phyloP scores from a whole-genome alignment of 2,113 vertebrate species.

The Silurus glanis region DNA sequence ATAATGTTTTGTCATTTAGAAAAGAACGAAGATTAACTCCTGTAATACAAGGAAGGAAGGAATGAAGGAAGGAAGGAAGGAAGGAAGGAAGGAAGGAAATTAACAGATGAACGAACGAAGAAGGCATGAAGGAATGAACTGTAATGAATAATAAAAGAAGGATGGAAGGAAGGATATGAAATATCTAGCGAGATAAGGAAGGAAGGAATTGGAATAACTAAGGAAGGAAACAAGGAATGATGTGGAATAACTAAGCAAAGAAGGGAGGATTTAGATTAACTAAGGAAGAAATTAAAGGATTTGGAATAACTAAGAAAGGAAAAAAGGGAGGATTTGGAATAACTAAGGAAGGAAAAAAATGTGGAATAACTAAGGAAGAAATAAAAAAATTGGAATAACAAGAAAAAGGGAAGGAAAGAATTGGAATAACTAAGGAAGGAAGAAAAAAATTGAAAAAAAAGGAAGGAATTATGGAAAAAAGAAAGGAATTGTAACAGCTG shows the following conservation, averaged over 20 bases:
- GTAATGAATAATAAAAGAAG: not conserved
- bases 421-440: not conserved
- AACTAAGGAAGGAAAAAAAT: not conserved
- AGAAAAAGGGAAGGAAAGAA: not conserved
- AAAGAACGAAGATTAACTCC: too few relatives aligned
- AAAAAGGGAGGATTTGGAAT: not conserved
- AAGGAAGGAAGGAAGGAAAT: not conserved
- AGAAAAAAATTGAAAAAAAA: not conserved
- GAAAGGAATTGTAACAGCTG: not conserved
- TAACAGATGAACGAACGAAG: not conserved
- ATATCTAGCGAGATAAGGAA: too few relatives aligned
- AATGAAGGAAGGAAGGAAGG: not conserved
- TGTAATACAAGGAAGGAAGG: not conserved
- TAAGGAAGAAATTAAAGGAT: not conserved
- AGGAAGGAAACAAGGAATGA: not conserved
- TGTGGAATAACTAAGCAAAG: not conserved
- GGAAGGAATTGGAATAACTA: too few relatives aligned
- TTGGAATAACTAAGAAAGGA: not conserved
- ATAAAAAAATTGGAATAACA: not conserved
- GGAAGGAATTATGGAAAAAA: not conserved
- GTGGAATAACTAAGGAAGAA: too few relatives aligned
- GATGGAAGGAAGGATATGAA: not conserved
- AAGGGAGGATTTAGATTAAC: too few relatives aligned
- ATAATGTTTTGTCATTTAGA: too few relatives aligned
- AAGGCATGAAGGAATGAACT: not conserved